Base-by-base conservation (phyloP, 2,888 invertebrate species). In the Pristionchus exspectatus region DNA sequence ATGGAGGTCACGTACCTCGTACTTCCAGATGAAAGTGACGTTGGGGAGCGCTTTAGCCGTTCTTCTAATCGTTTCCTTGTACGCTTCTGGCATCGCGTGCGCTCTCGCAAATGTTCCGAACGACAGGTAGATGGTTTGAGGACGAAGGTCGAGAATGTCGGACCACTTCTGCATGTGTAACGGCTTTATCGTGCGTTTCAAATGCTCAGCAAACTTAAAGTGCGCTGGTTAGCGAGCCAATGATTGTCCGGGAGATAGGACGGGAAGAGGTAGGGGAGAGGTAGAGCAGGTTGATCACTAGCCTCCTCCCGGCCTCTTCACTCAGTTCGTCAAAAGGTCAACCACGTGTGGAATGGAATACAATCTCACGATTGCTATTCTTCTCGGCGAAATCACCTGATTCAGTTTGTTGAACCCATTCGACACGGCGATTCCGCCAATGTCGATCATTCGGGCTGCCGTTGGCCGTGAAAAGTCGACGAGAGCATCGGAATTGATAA, bases 11-110 rank as follows among this genome's bases (percentile, higher is more conserved):
- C 59, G 30, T 2, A 86, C 86, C 69, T 86, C 86, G 30, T 86
- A 86, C 21, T 86, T 86, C 86, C 86, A 86, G 14, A 86, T 86
- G 66, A 86, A 86, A 4, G 86, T 86, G 4, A 86, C 86, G n/a
- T 86, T 27, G 27, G 86, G 86, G 21, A 86, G n/a, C 2, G 50
- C 16, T 50, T 18, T 2, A 0, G 56, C 63, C 24, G 86, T 86
- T 0, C 38, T n/a, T 24, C 63, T 66, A 5, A 86, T 63, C 44
- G 86, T 86, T 10, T 63, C 33, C 18, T 86, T 86, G 66, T 66
- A 86, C 14, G 38, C 44, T 30, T 86, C 86, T 0, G 86, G 86
- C 69, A 86, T 86, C 44, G 16, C 16, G 21, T 9, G n/a, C 9
- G 86, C 63, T 30, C 66, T 10, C 0, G 69, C 86, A n/a, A 66